Percentiles rank a stretch among this genome's conserved stretches.
Conservation (phyloP, 1,140 invertebrate species). For the Harlomillsia oculata region DNA sequence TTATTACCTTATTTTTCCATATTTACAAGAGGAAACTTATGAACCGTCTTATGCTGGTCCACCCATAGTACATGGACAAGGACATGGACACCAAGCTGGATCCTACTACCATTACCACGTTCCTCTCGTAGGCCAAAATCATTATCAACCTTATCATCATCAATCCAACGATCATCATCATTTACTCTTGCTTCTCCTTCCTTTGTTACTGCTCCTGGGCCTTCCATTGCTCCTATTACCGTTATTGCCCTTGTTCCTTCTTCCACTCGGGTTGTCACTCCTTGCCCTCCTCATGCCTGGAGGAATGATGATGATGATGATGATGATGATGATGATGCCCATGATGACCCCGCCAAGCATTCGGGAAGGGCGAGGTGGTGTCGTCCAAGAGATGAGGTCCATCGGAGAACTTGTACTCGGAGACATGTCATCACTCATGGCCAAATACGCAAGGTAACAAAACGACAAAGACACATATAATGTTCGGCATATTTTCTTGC, state of each 20-base stretch:
- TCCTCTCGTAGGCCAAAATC: conserved; percentile 22
- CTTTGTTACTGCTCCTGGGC: conserved; percentile 10
- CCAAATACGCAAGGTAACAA: conserved; percentile 21
- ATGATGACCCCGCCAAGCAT: conserved; percentile 17
- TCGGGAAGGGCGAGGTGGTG: not conserved
- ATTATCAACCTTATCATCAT: not conserved
- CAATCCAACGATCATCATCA: not conserved
- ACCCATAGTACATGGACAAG: conserved; percentile 18
- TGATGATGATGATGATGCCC: conserved; percentile 32
- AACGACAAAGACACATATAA: not conserved
- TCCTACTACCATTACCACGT: conserved; percentile 32
- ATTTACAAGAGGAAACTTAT: conserved; percentile 16
- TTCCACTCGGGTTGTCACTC: conserved; percentile 22
- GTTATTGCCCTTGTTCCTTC: conserved; percentile 16
- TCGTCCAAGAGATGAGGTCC: conserved; percentile 11
- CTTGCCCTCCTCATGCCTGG: conserved; percentile 17
- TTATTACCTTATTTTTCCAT: not conserved
- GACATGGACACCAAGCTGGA: conserved; percentile 19
- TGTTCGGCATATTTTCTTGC: not conserved
- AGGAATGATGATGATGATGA: conserved; percentile 27
- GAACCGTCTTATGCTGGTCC: conserved; percentile 22
- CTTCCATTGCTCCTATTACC: conserved; percentile 19
- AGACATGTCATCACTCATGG: conserved; percentile 3
- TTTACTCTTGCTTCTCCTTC: conserved; percentile 1
- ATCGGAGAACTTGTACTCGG: conserved; percentile 7